Conservation (phyloP, 2,797 vertebrate genomes). For the Nothura maculosa region DNA sequence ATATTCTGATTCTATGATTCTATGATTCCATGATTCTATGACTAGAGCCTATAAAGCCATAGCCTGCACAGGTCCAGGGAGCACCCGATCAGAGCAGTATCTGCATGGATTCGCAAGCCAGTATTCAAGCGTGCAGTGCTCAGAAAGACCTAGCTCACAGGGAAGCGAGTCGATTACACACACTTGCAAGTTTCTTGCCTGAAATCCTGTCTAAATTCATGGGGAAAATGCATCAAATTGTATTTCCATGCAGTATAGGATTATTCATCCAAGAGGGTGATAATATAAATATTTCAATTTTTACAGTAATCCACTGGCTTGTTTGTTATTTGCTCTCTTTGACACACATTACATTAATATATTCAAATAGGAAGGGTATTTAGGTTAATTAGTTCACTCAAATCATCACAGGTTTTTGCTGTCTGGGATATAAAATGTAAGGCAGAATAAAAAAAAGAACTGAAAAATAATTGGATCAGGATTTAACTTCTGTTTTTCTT, state of each 20-base stretch:
- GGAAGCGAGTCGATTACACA: neutral
- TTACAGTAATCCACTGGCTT: neutral
- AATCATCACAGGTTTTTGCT: neutral
- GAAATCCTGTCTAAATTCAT: rapidly evolving
- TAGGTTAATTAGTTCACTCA: conserved; percentile 51
- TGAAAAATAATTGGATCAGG: conserved; percentile 22
- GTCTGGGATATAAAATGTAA: conserved; percentile 25
- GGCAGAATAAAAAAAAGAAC: neutral
- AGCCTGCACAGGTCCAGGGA: neutral
- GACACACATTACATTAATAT: conserved; percentile 15
- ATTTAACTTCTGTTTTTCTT: neutral
- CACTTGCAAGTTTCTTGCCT: neutral
- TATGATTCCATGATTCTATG: too few relatives aligned
- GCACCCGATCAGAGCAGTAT: neutral
- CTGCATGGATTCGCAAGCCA: rapidly evolving
- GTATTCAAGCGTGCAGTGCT: neutral
- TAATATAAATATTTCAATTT: neutral
- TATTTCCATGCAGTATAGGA: neutral
- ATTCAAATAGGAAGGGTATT: conserved; percentile 20
- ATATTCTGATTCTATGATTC: too few relatives aligned
- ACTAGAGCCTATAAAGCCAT: neutral
- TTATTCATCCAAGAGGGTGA: neutral
- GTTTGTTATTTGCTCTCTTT: conserved; percentile 8
- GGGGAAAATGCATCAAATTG: neutral
- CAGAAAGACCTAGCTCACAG: neutral